Conservation (phyloP, 2,797 vertebrate species). For the Oreochromis mossambicus region DNA sequence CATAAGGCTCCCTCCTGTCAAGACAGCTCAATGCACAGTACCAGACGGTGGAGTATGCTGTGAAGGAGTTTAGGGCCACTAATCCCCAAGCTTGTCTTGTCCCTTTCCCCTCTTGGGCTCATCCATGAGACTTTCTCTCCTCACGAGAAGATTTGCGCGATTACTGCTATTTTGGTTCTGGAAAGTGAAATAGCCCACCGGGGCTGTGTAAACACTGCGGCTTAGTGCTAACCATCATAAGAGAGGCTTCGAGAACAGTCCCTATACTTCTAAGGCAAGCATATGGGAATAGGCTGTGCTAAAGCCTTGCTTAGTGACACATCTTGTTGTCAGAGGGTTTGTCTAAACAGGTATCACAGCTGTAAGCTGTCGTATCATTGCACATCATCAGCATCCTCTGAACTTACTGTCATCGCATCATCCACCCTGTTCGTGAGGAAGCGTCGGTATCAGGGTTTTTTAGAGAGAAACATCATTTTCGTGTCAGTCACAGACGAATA, state of each 20-base stretch:
- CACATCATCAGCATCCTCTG: constrained; percentile 56
- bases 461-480: constrained; percentile 60
- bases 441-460: constrained; percentile 57
- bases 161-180: constrained; percentile 72
- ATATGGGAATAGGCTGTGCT: constrained; percentile 55
- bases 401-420: constrained; percentile 66
- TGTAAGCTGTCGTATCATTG: constrained; percentile 69
- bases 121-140: constrained; percentile 66
- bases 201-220: constrained; percentile 64
- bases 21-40: constrained; percentile 53
- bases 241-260: constrained; percentile 49
- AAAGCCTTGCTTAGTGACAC: constrained; percentile 68
- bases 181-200: constrained; percentile 63
- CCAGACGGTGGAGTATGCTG: constrained; percentile 62
- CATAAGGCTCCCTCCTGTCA: constrained; percentile 60
- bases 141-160: constrained; percentile 61
- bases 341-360: constrained; percentile 74
- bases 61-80: constrained; percentile 62
- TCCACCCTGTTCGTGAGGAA: constrained; percentile 50
- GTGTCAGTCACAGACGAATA: constrained; percentile 58
- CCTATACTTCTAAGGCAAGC: constrained; percentile 54
- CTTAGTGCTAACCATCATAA: constrained; percentile 58
- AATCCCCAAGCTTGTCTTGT: constrained; percentile 72
- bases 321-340: constrained; percentile 69
- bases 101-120: constrained; percentile 67